Percentiles rank a stretch among this genome's conserved stretches.
Conservation (phyloP, 1,140 invertebrate species). For the Lysiphlebus fabarum region DNA sequence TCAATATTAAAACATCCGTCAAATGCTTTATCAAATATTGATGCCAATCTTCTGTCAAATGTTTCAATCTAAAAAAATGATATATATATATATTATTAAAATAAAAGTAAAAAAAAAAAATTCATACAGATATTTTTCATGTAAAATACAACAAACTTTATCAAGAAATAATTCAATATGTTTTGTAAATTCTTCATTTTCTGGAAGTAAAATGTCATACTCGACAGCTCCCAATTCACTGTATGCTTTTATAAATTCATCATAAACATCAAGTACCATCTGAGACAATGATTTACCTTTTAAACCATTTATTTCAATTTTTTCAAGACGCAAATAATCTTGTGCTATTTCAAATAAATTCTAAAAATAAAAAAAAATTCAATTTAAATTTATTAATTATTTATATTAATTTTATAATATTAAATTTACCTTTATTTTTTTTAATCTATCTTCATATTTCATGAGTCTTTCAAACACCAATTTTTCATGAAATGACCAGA, state of each 20-base stretch:
- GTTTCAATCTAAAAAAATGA: conserved; percentile 57
- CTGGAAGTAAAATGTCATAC: conserved; percentile 68
- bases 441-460: conserved; percentile 58
- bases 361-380: conserved; percentile 53
- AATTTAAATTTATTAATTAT: conserved; percentile 9
- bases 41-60: conserved; percentile 71
- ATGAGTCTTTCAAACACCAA: conserved; percentile 62
- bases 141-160: conserved; percentile 26
- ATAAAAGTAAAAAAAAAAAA: neutral
- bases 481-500: conserved; percentile 65
- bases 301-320: conserved; percentile 78
- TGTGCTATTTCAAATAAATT: conserved; percentile 68
- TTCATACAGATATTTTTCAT: neutral
- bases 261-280: conserved; percentile 58
- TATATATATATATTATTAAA: conserved; percentile 57
- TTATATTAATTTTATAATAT: neutral
- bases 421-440: conserved; percentile 37
- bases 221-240: conserved; percentile 66
- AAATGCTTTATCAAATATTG: conserved; percentile 72
- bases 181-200: conserved; percentile 60
- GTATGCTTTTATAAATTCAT: conserved; percentile 72
- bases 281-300: conserved; percentile 65
- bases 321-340: conserved; percentile 85
- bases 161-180: conserved; percentile 54
- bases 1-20: conserved; percentile 74